phyloP scores from a whole-genome alignment of 2,888 invertebrate genomes.

The Pammene fasciana region DNA sequence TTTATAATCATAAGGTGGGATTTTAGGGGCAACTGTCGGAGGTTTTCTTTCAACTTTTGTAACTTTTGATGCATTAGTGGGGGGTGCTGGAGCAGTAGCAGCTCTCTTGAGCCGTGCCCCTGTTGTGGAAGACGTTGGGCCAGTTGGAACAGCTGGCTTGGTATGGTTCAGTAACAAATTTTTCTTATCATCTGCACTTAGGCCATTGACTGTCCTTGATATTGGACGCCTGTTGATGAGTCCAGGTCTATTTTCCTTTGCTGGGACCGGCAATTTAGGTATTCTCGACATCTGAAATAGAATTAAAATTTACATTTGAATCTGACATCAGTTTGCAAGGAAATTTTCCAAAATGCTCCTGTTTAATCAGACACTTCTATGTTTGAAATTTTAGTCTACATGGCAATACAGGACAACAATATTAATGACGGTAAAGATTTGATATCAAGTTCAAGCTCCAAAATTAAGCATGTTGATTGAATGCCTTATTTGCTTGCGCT shows the following conservation, averaged over 20 bases:
- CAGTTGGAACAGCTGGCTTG: conserved; percentile 52
- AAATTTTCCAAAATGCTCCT: no score
- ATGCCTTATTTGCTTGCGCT: no score
- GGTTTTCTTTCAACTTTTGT: conserved; percentile 71
- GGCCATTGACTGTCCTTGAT: conserved; percentile 60
- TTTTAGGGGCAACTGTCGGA: conserved; percentile 77
- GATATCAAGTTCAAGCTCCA: no score
- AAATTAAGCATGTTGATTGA: no score
- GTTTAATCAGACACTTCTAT: not conserved
- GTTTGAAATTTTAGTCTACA: no score
- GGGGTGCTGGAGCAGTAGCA: conserved; percentile 64
- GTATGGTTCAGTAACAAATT: conserved; percentile 72
- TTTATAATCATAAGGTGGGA: conserved; percentile 86
- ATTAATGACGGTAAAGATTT: no score
- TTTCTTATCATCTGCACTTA: conserved; percentile 75
- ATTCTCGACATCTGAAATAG: conserved; percentile 75
- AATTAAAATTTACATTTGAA: not conserved
- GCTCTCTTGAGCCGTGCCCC: conserved; percentile 68
- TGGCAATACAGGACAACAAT: no score
- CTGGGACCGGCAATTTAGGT: conserved; percentile 66
- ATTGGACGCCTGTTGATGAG: conserved; percentile 58
- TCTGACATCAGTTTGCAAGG: no score
- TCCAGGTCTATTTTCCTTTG: conserved; percentile 73
- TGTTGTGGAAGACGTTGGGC: conserved; percentile 50
- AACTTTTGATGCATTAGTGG: conserved; percentile 60